Evolutionary conservation across 2,113 vertebrate genomes (phyloP).

Genomic region (Podarcis cretensis): DNA sequence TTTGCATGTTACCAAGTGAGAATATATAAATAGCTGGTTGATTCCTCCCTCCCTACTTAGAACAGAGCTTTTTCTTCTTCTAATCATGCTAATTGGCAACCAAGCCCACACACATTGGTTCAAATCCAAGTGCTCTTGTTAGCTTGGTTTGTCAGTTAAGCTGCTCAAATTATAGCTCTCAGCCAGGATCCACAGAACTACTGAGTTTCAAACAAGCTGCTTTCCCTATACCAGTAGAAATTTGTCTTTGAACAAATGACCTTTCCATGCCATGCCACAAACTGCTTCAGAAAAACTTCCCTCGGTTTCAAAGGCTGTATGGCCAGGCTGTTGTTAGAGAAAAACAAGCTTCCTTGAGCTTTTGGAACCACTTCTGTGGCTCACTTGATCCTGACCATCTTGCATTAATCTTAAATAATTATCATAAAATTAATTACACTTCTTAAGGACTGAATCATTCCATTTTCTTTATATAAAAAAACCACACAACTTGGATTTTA

Average conservation of each 20-base stretch:
- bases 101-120: neutral
- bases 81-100: slow-evolving; percentile 44
- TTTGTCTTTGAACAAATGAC: neutral
- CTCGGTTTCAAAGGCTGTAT: neutral
- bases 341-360: neutral
- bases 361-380: neutral
- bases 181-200: neutral
- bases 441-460: neutral
- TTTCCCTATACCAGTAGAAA: neutral
- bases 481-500: neutral
- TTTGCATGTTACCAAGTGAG: slow-evolving; percentile 51
- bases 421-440: neutral
- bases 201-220: neutral
- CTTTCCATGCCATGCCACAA: neutral
- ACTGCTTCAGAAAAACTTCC: neutral
- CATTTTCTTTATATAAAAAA: neutral
- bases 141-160: neutral
- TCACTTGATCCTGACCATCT: neutral
- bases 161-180: neutral
- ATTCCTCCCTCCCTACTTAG: slow-evolving; percentile 37
- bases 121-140: neutral
- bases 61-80: slow-evolving; percentile 27
- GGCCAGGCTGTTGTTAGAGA: neutral
- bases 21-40: slow-evolving; percentile 55
- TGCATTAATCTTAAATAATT: neutral